Percentiles rank a stretch among this genome's conserved stretches.
phyloP scores from a whole-genome alignment of 2,888 invertebrate species.

The Matsumyia berberina region DNA sequence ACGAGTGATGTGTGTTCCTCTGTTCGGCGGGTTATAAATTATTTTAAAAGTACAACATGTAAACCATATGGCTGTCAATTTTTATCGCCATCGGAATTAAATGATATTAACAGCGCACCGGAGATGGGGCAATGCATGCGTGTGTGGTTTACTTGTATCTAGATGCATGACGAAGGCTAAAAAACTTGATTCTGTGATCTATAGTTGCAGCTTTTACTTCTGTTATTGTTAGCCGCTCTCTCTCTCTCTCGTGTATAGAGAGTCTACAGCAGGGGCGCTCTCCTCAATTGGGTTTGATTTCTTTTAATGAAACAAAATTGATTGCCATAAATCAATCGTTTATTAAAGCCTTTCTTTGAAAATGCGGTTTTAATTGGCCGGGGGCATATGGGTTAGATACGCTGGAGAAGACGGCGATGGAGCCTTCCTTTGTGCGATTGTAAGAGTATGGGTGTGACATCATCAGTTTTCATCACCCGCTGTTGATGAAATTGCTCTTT shows the following conservation, averaged over 20 bases:
- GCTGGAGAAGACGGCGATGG: no score
- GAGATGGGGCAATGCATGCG: constrained; percentile 8
- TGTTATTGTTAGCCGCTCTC: constrained; percentile 44
- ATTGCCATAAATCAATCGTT: constrained; percentile 75
- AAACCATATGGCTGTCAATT: constrained; percentile 74
- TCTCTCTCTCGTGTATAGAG: neutral
- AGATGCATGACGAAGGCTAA: neutral
- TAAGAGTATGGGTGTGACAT: constrained; percentile 51
- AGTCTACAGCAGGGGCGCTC: constrained; percentile 20
- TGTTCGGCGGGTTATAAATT: constrained; percentile 64
- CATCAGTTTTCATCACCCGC: constrained; percentile 63
- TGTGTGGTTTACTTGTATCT: constrained; percentile 16
- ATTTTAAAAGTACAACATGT: constrained; percentile 73
- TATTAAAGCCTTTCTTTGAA: constrained; percentile 71
- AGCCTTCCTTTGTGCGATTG: constrained; percentile 3
- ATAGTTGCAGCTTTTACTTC: constrained; percentile 35
- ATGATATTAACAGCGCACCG: constrained; percentile 55
- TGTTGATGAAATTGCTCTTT: constrained; percentile 44
- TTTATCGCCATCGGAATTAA: constrained; percentile 71
- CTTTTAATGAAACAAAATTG: constrained; percentile 75
- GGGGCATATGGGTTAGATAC: constrained; percentile 51
- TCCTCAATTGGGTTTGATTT: constrained; percentile 74
- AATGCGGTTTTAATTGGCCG: constrained; percentile 66
- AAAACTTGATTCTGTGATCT: constrained; percentile 42
- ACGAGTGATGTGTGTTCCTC: constrained; percentile 32